Base-by-base conservation (phyloP, 2,797 vertebrate genomes). In the Molothrus aeneus region DNA sequence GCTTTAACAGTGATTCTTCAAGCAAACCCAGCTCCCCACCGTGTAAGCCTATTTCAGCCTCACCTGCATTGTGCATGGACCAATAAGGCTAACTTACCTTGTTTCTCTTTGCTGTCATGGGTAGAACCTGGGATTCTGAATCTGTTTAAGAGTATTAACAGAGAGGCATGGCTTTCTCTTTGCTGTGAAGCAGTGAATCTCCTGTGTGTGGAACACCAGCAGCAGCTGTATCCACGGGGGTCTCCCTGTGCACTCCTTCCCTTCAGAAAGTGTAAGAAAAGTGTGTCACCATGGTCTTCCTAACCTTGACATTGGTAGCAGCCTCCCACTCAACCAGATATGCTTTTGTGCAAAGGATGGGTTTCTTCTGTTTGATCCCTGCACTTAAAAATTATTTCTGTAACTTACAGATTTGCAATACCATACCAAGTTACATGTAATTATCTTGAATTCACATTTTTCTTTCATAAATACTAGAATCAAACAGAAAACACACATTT, bases 1-100 rank as follows among this genome's bases (percentile, higher is more conserved):
- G 99, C 95, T 99, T 99, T 95, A 98, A 98, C 42, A 99, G 99
- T 2, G 98, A 98, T 92, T 98, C 98, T 93, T 99, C 99, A 91
- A 99, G 99, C 98, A 99, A 99, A 79, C 98, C 98, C 73, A 98
- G 98, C 96, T 99, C 99, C 6, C 99, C 99, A 48, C 98, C 98
- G 0, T 99, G 99, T 99, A 97, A 98, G 99, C 96, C 36, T 18
- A 1, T 68, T 94, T 95, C 74, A 85, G 6, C 79, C 78, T 73
- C 70, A 48, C 80, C 51, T 84, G 66, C 13, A 3, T 7, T 73
- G 56, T 72, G n/a, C 69, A 28, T 45, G n/a, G n/a, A 51, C 18
- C 50, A 70, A 45, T 69, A 65, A 90, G 51, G 77, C 82, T 79
- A 92, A 94, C 43, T 26, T 71, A 17, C 36, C n/a, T 86, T 11